Conservation (phyloP, 2,888 invertebrate species). For the Nymphalis urticae region DNA sequence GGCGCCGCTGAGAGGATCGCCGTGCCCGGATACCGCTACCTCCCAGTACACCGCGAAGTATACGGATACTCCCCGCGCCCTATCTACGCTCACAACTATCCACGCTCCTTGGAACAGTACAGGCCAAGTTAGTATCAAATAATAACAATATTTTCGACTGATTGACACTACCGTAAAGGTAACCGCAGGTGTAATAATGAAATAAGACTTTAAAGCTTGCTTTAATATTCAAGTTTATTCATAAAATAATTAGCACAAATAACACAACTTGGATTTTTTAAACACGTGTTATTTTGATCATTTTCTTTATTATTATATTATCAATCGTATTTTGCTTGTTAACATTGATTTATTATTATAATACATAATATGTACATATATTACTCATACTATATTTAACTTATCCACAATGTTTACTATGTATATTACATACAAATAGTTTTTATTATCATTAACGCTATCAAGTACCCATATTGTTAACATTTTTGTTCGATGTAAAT, state of each 20-base stretch:
- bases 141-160: slow-evolving; percentile 21
- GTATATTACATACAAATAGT: not conserved
- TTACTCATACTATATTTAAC: not conserved
- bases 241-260: slow-evolving; percentile 29
- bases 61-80: slow-evolving; percentile 94
- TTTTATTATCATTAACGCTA: too few relatives aligned
- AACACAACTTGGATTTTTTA: slow-evolving; percentile 33
- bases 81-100: slow-evolving; percentile 93
- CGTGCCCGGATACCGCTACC: slow-evolving; percentile 94
- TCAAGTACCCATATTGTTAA: not conserved
- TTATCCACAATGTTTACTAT: not conserved
- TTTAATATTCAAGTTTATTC: slow-evolving; percentile 23
- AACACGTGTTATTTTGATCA: slow-evolving; percentile 30
- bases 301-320: slow-evolving; percentile 17
- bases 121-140: slow-evolving; percentile 89
- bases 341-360: slow-evolving; percentile 5
- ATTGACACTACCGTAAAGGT: slow-evolving; percentile 19
- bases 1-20: slow-evolving; percentile 91
- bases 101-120: slow-evolving; percentile 87
- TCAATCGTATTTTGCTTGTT: slow-evolving; percentile 10
- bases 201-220: slow-evolving; percentile 31
- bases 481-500: slow-evolving; percentile 39
- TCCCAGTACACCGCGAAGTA: slow-evolving; percentile 93
- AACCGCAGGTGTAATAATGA: slow-evolving; percentile 20
- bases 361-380: slow-evolving; percentile 3